Evolutionary conservation across 2,888 invertebrate genomes (phyloP).

Genomic region (Seira sanloemensis): DNA sequence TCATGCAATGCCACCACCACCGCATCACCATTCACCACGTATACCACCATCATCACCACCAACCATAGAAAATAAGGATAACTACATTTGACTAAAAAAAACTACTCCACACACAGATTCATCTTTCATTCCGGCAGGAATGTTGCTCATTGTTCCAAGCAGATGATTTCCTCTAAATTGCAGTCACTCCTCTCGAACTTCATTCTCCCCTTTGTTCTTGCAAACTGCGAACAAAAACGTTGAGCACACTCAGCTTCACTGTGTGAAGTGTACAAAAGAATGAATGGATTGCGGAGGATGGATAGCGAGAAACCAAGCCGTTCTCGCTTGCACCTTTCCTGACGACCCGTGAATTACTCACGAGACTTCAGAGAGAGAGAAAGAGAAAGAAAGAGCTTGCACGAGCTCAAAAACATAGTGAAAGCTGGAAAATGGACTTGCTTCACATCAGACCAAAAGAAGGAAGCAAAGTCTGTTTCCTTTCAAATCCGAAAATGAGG

Average conservation of each 20-base stretch:
- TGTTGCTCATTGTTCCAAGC: slow-evolving; percentile 44
- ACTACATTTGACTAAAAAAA: slow-evolving; percentile 34
- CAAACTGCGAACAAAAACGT: not conserved
- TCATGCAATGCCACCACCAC: slow-evolving; percentile 48
- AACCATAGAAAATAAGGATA: slow-evolving; percentile 41
- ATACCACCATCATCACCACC: slow-evolving; percentile 42
- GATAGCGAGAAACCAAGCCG: not conserved
- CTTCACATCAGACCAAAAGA: not conserved
- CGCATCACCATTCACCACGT: slow-evolving; percentile 28
- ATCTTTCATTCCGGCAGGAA: slow-evolving; percentile 7
- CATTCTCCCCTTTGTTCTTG: slow-evolving; percentile 17
- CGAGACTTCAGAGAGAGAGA: not conserved
- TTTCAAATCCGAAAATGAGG: not conserved
- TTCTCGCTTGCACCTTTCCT: not conserved
- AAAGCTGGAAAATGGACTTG: slow-evolving; percentile 1
- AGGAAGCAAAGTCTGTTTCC: too few relatives aligned
- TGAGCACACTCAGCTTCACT: too few relatives aligned
- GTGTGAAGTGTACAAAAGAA: not conserved
- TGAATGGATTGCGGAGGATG: not conserved
- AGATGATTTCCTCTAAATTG: slow-evolving; percentile 41
- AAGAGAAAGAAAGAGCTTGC: not conserved
- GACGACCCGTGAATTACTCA: slow-evolving; percentile 2
- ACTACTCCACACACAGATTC: not conserved
- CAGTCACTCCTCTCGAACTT: slow-evolving; percentile 13
- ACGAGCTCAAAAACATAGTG: not conserved